Percentiles rank a stretch among this genome's conserved stretches.
phyloP scores from a whole-genome alignment of 2,888 invertebrate species.

The Enoplolaimus lenunculus region DNA sequence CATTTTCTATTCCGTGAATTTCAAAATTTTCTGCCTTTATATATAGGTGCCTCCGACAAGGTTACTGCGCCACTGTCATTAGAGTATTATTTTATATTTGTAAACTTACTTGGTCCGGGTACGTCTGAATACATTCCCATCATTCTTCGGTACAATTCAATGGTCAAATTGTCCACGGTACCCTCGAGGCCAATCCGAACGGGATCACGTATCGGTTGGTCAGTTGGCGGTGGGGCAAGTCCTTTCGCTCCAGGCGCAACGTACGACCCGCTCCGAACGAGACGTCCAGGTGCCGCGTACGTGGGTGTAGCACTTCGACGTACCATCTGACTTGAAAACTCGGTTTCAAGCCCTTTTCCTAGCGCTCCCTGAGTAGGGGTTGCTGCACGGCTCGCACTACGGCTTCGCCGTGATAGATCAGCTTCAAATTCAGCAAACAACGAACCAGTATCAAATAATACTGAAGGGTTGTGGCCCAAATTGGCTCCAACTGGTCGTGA shows the following conservation, averaged over 20 bases:
- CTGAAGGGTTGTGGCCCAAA: not conserved
- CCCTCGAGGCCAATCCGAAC: conserved; percentile 52
- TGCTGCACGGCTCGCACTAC: not conserved
- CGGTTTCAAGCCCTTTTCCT: not conserved
- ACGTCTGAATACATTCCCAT: no score
- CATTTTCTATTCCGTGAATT: no score
- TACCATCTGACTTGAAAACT: not conserved
- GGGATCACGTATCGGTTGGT: conserved; percentile 19
- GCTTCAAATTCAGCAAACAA: conserved; percentile 6
- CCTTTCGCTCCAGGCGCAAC: conserved; percentile 15
- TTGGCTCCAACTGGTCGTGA: not conserved
- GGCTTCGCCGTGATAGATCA: not conserved
- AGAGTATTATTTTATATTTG: no score
- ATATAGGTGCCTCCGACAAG: no score
- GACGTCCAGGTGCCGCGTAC: not conserved
- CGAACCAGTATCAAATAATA: not conserved
- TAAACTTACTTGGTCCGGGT: no score
- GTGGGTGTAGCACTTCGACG: not conserved
- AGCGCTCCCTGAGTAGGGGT: not conserved
- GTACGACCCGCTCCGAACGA: not conserved
- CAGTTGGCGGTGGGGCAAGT: conserved; percentile 19
- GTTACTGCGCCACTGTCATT: no score
- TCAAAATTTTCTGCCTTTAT: no score
- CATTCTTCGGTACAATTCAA: conserved; percentile 72
- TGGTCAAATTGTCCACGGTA: conserved; percentile 74